A percentile compares a stretch with the other conserved stretches of the same genome.
These are phyloP conservation scores for Trichogramma pretiosum DNA, from an alignment of 1,140 invertebrate genomes.

Conservation along the genomic window DNA sequence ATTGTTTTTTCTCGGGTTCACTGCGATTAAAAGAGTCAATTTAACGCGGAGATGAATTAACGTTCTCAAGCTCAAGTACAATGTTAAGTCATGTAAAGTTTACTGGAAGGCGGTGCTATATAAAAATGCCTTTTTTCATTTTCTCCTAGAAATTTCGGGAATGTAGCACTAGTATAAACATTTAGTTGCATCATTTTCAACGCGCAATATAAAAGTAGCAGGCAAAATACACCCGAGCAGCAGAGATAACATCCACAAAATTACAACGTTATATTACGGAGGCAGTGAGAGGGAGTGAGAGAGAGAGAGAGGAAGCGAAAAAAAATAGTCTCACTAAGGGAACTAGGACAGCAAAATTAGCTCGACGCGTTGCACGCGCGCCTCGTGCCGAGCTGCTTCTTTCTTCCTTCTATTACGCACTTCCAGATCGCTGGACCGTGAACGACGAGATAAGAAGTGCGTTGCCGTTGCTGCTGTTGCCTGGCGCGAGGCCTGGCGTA, in stretches of 20 bases:
- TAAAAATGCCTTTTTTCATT: no score
- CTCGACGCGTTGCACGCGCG: neutral
- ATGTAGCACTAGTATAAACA: neutral
- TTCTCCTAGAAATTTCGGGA: neutral
- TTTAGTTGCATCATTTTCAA: neutral
- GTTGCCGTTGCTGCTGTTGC: neutral
- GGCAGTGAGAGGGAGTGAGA: slow-evolving; percentile 9
- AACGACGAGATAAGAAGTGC: slow-evolving; percentile 44
- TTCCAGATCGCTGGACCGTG: slow-evolving; percentile 44
- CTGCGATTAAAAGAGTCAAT: no score
- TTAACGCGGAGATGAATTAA: no score
- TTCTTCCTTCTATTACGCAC: slow-evolving; percentile 44
- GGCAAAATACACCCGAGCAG: no score
- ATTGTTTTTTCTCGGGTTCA: no score
- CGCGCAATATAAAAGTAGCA: neutral
- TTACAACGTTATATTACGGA: no score
- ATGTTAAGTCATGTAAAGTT: no score
- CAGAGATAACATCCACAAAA: no score
- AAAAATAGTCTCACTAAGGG: slow-evolving; percentile 17
- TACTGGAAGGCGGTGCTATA: no score
- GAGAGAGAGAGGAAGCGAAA: neutral
- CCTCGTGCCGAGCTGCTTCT: slow-evolving; percentile 7
- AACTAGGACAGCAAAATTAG: slow-evolving; percentile 20
- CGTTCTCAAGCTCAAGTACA: no score
- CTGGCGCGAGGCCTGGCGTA: no score